These are phyloP conservation scores for Aphyosemion australe DNA, from an alignment of 2,113 vertebrate genomes.

Conservation along the genomic window DNA sequence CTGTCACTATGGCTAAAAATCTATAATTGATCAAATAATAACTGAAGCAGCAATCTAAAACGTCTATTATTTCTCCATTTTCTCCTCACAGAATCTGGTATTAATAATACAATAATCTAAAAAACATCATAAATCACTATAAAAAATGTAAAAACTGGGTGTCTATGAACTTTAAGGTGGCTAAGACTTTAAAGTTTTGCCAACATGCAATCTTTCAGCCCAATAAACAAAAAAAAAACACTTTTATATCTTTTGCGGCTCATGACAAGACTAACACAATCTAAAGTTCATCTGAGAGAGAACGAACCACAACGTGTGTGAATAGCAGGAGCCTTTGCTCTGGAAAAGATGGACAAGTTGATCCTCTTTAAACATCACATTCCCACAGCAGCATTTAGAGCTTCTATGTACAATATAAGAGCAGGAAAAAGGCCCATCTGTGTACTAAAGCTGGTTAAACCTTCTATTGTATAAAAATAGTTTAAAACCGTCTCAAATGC, in stretches of 20 bases:
- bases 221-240: conserved; percentile 46
- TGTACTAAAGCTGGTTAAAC: background rate
- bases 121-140: too few relatives aligned
- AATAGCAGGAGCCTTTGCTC: too few relatives aligned
- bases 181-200: too few relatives aligned
- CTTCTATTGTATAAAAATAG: too few relatives aligned
- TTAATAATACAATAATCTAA: background rate
- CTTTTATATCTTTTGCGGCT: conserved; percentile 1
- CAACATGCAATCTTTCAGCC: conserved; percentile 35
- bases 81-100: too few relatives aligned
- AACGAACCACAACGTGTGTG: conserved; percentile 22
- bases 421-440: background rate
- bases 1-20: background rate
- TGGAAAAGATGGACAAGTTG: conserved; percentile 25
- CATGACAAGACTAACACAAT: conserved; percentile 2
- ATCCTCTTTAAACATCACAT: conserved; percentile 37
- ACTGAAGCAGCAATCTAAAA: too few relatives aligned
- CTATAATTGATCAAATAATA: background rate
- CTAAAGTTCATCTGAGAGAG: conserved; percentile 31
- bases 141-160: too few relatives aligned
- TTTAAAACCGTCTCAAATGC: too few relatives aligned
- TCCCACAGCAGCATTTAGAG: conserved; percentile 28
- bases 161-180: too few relatives aligned
- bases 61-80: too few relatives aligned
- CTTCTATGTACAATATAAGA: conserved; percentile 14